These are phyloP conservation scores for Dolichopus griseipennis DNA, from an alignment of 2,888 invertebrate genomes.

Conservation along the genomic window DNA sequence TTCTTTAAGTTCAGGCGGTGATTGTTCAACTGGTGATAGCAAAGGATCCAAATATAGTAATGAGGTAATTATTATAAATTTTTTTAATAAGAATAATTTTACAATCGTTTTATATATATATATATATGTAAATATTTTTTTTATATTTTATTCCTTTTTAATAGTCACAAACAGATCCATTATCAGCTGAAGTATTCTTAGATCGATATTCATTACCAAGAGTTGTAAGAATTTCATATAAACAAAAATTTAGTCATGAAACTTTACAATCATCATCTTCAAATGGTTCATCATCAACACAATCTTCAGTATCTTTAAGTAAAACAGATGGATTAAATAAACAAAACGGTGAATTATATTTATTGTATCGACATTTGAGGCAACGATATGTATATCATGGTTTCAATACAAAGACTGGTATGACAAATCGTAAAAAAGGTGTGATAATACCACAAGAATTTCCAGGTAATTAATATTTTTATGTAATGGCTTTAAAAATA, in stretches of 20 bases:
- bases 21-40: constrained; percentile 43
- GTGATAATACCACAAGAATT: constrained; percentile 44
- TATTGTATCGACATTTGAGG: constrained; percentile 39
- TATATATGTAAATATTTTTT: no score
- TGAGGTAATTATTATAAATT: constrained; percentile 30
- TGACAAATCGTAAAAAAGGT: constrained; percentile 39
- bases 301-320: constrained; percentile 31
- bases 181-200: constrained; percentile 40
- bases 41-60: constrained; percentile 42
- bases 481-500: not conserved
- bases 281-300: constrained; percentile 39
- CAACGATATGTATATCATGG: constrained; percentile 42
- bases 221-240: constrained; percentile 37
- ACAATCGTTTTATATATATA: not conserved
- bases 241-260: constrained; percentile 37
- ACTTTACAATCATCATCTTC: constrained; percentile 42
- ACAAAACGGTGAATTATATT: constrained; percentile 35
- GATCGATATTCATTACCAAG: constrained; percentile 41
- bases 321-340: constrained; percentile 22
- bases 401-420: constrained; percentile 38
- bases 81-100: constrained; percentile 2
- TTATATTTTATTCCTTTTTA: no score
- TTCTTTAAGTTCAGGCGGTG: constrained; percentile 36
- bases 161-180: constrained; percentile 36
- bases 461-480: constrained; percentile 41